Evolutionary conservation across 2,113 vertebrate species (phyloP), one percentile per base, ranked within the genome.

Genomic region (Dendrocopos noguchii): DNA sequence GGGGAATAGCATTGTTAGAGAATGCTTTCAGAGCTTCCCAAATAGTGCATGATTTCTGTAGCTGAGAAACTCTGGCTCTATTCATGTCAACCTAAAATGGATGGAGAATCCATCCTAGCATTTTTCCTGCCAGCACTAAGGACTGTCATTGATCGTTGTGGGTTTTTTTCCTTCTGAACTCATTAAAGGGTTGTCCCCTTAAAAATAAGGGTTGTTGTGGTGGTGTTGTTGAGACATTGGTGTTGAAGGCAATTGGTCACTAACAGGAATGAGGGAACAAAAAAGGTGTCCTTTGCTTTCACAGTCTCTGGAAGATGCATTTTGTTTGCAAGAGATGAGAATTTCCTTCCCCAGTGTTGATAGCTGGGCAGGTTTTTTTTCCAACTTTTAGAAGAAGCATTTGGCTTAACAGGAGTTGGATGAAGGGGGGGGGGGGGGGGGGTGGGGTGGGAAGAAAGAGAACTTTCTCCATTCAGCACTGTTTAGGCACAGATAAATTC

Each of bases 61-160:
- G 74, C 83, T 92, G 80, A 29, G 70, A 57, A 84, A 76, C 56
- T 91, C 73, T 0, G 0, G 52, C 66, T 68, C 80, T 87, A 2
- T 84, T 87, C 79, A 7, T 92, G 76, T 83, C 78, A 76, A 25
- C 85, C 81, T 88, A 93, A 95, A 80, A 94, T 95, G 93, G 95
- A 92, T 5, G 80, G 87, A 90, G 90, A 77, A 90, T 90, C 80
- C 91, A 59, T 91, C 77, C 89, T 88, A 44, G 83, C 81, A 71
- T 91, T 87, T 88, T 82, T 52, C 4, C 8, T 83, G 88, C 78
- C 77, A 89, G 86, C 36, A 84, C 6, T 53, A 70, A 79, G 42
- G 47, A 31, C 74, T 81, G 77, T 52, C 10, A 6, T n/a, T 28
- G 56, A 13, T 74, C 4, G 28, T 57, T 9, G 16, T 19, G 9